Base-by-base conservation (phyloP, 2,797 vertebrate species). In the Echeneis naucrates region DNA sequence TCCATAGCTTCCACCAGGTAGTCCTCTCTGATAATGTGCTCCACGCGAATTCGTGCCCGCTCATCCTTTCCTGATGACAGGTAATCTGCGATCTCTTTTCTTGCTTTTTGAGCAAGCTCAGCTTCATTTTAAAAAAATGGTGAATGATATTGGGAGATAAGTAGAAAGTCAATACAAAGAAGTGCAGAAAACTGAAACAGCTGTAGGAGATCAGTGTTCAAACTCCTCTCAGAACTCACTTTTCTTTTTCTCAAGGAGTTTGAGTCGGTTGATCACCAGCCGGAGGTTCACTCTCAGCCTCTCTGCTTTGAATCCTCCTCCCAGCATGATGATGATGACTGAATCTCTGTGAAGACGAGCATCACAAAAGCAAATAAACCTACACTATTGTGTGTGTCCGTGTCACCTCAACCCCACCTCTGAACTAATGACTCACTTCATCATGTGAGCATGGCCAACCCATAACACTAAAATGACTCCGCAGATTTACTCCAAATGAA, bases 1-100 rank as follows among this genome's bases (percentile, higher is more conserved):
- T 99, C 98, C 98, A 99, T 99, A 82, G 98, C 98, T 82, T 99
- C 98, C 86, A 99, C 98, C n/a, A 99, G 87, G 81, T 99, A 99
- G 94, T 99, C 98, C 81, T 99, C 98, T 78, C 98, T 95, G 91
- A 99, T 99, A 66, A 99, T 99, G 89, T 99, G 98, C 79, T 99
- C 98, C 85, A 99, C 98, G 2, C 98, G 95, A 83, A 99, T 99
- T 21, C 98, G 93, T 10, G 98, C 98, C 60, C 98, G 93, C 77
- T 99, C 98, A 95, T 99, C 97, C 75, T 99, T 99, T 21, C 97
- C 96, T 0, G 95, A 91, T 9, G 97, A 95, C 83, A 99, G 85
- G 81, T 99, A 99, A 87, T 99, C 98, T 0, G 98, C 98, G 8
- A 99, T 99, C 92, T 99, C 98, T 81, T 99, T 99, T 68, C 98